Base-by-base conservation (phyloP, 2,797 vertebrate species). In the Pangasius krempfi region DNA sequence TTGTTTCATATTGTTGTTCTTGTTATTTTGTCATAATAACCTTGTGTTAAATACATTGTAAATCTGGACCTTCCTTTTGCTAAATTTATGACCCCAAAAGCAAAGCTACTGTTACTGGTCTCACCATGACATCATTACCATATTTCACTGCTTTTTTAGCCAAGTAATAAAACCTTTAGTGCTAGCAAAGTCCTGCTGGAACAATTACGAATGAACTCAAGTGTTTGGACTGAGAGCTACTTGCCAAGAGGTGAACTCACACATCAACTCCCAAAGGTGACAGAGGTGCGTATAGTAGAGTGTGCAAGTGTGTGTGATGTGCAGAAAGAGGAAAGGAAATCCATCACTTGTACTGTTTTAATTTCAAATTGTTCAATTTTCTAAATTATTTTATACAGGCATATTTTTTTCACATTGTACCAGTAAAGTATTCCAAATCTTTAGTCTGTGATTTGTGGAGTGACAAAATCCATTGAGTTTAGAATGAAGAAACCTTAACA, bases 151-250 rank as follows among this genome's bases (percentile, higher is more conserved):
- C 47, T 64, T 86, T 89, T 92, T 92, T 91, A 90, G 90, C 91
- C 89, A 88, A 93, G 91, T 92, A 92, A 94, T 95, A 90, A 94
- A 94, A 94, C 93, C 93, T 93, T 94, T 92, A 93, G 93, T 93
- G 92, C 91, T 90, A 91, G 91, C 89, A 87, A 89, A 92, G 90
- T 88, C 92, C 90, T 92, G 89, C 92, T 92, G 90, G 89, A 92
- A 87, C 88, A 92, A 90, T 88, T 72, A 80, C 75, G 40, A 79
- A 90, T 92, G 88, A 92, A 92, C 91, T 93, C 90, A 93, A 86
- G 78, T 93, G 93, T 94, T 94, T 95, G 93, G 93, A 89, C 93
- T 93, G 91, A 89, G 91, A 92, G 90, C 89, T 92, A 92, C 91
- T 94, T 93, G 92, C 92, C 93, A 91, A 93, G 87, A 92, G 89